Evolutionary conservation across 2,888 invertebrate species (phyloP).

Genomic region (Pantelozetes paolii): DNA sequence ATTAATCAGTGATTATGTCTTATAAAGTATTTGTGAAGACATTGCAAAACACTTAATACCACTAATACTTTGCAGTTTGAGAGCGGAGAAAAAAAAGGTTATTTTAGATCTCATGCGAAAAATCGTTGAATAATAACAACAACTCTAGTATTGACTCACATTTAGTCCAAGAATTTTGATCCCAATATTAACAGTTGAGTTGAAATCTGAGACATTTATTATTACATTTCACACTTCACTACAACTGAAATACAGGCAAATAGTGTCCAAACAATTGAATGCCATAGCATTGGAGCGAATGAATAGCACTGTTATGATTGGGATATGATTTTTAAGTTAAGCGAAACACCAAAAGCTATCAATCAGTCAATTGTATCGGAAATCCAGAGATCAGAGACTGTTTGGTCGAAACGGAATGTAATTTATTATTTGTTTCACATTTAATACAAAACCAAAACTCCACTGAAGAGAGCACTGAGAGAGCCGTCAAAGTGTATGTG

Average conservation of each 20-base stretch:
- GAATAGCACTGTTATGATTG: background rate
- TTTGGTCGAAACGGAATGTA: slow-evolving; percentile 4
- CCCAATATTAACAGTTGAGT: background rate
- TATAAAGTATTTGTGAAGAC: background rate
- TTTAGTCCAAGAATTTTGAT: slow-evolving; percentile 6
- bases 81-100: background rate
- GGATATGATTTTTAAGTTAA: slow-evolving; percentile 28
- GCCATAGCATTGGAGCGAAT: slow-evolving; percentile 5
- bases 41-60: background rate
- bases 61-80: background rate
- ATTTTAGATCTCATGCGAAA: background rate
- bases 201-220: slow-evolving; percentile 1
- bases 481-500: background rate
- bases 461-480: background rate
- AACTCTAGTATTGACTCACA: background rate
- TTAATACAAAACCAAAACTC: background rate
- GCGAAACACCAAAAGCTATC: slow-evolving; percentile 14
- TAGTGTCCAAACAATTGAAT: slow-evolving; percentile 6
- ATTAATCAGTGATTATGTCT: background rate
- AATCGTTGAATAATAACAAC: background rate
- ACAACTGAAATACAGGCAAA: background rate
- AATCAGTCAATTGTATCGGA: slow-evolving; percentile 31
- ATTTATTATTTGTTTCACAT: slow-evolving; percentile 27
- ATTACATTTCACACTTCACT: background rate
- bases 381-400: slow-evolving; percentile 35